Conservation (phyloP, 1,140 invertebrate genomes). For the Heliothis virescens region DNA sequence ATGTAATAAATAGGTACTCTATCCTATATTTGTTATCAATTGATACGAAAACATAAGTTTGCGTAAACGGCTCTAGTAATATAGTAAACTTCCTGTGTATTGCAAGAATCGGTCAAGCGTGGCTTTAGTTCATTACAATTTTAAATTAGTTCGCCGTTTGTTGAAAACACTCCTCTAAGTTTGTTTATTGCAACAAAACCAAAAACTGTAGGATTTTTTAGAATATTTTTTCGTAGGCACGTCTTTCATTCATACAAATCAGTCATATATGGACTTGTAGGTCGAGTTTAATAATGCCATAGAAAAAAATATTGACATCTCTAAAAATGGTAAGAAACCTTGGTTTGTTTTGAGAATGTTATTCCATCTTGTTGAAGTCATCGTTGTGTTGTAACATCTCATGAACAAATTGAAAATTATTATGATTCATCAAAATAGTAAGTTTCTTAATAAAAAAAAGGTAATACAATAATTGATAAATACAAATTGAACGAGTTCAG, state of each 20-base stretch:
- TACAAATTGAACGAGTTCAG: too few relatives aligned
- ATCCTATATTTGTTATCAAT: conserved; percentile 5
- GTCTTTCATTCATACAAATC: background rate
- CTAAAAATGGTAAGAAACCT: conserved; percentile 32
- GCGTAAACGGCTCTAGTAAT: conserved; percentile 25
- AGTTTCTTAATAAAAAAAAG: too few relatives aligned
- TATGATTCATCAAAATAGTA: too few relatives aligned
- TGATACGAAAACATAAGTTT: conserved; percentile 26
- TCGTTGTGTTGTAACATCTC: too few relatives aligned
- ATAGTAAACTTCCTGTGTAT: conserved; percentile 53
- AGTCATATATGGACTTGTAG: background rate
- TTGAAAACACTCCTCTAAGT: conserved; percentile 5
- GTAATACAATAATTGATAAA: too few relatives aligned
- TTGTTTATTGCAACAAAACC: background rate
- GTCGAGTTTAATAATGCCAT: background rate
- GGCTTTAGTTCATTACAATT: conserved; percentile 63
- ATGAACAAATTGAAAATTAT: too few relatives aligned
- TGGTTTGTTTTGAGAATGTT: conserved; percentile 8
- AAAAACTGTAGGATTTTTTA: too few relatives aligned
- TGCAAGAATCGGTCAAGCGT: conserved; percentile 59
- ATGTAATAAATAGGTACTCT: conserved; percentile 26
- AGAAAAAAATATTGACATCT: conserved; percentile 5
- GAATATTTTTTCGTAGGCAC: too few relatives aligned
- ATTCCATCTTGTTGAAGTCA: too few relatives aligned
- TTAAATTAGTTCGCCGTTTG: conserved; percentile 54